phyloP scores from a whole-genome alignment of 2,113 vertebrate genomes.

The Opisthocomus hoazin region DNA sequence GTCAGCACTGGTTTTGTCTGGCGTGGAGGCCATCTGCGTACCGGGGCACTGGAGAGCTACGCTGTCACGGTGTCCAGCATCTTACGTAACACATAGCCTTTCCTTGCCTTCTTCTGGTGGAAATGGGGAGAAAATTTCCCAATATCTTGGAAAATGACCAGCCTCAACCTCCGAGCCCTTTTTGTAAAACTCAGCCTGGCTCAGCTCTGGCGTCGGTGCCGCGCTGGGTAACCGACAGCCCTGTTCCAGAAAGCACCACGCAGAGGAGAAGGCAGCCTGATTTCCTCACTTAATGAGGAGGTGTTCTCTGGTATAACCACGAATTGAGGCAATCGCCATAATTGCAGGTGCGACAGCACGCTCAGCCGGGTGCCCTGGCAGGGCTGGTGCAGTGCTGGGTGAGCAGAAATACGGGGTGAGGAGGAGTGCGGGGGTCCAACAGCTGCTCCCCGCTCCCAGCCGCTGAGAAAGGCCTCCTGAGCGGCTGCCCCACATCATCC shows the following conservation, averaged over 20 bases:
- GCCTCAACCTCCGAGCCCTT: neutral
- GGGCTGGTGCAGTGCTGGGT: neutral
- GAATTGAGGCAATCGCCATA: neutral
- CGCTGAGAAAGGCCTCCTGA: neutral
- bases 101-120: neutral
- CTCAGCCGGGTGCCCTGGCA: accelerated
- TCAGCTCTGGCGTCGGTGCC: accelerated
- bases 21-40: accelerated
- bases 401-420: neutral
- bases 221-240: accelerated
- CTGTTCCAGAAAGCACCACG: neutral
- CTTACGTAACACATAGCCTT: accelerated
- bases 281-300: neutral
- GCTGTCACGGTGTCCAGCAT: neutral
- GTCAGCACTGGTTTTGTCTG: neutral
- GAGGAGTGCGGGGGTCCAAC: neutral
- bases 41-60: neutral
- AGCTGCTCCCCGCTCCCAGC: neutral
- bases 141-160: neutral
- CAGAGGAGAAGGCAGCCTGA: neutral
- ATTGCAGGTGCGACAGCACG: neutral
- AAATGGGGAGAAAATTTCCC: neutral
- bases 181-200: neutral
- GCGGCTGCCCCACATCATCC: neutral
- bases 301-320: neutral